Evolutionary conservation across 2,888 invertebrate species (phyloP).

Genomic region (Esperia sulphurella): DNA sequence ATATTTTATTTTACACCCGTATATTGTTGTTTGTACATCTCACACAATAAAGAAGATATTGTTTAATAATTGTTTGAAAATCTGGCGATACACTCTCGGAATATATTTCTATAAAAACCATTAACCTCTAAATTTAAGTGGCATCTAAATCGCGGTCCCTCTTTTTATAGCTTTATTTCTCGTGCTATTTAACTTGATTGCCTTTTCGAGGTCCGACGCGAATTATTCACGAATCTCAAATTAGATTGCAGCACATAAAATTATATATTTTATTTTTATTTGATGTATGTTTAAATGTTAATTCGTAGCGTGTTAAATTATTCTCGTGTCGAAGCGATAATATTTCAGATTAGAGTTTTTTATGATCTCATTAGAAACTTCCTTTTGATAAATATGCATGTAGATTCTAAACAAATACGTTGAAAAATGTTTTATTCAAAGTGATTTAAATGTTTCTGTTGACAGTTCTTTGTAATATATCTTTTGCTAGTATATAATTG

Average conservation of each 20-base stretch:
- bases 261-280: constrained; percentile 5
- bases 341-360: constrained; percentile 30
- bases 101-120: constrained; percentile 27
- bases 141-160: constrained; percentile 37
- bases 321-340: constrained; percentile 25
- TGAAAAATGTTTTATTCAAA: constrained; percentile 28
- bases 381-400: constrained; percentile 28
- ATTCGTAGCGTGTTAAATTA: constrained; percentile 27
- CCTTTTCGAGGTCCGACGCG: constrained; percentile 35
- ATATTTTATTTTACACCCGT: too few relatives aligned
- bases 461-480: constrained; percentile 5
- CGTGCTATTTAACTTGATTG: constrained; percentile 37
- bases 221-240: constrained; percentile 11
- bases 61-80: background rate
- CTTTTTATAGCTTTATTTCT: constrained; percentile 51
- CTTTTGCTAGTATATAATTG: background rate
- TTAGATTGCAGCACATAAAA: constrained; percentile 14
- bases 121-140: constrained; percentile 40
- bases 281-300: constrained; percentile 38
- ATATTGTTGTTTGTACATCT: too few relatives aligned
- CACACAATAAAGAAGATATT: too few relatives aligned
- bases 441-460: constrained; percentile 10
- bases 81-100: background rate
- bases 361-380: constrained; percentile 37
- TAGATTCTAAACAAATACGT: constrained; percentile 26